Evolutionary conservation across 2,113 vertebrate species (phyloP), one percentile per base, ranked within the genome.

Genomic region (Gracilinanus agilis): DNA sequence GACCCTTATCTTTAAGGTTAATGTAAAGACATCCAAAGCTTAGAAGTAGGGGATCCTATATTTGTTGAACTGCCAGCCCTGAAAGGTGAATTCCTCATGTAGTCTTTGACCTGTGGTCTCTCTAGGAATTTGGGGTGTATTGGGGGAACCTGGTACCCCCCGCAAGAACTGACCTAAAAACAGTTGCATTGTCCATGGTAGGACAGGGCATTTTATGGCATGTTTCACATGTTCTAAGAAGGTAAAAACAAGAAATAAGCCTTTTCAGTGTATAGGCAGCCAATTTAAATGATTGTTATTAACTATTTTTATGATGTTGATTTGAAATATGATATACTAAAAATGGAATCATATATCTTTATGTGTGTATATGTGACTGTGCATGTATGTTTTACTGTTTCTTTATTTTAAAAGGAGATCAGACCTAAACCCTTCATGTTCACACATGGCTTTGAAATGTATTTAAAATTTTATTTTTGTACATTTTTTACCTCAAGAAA

Each of bases 111-210:
- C 49, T 49, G 49, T 49, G 5, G 49, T 49, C 49, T 3, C 49
- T 49, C 49, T 49, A 49, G 49, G 49, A 49, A 49, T 49, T 49
- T 49, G 2, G 49, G 49, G 49, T 49, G 49, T 49, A 49, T 5
- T 49, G 49, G 49, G 49, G 49, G 49, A 49, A 49, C 49, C 49
- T 49, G 49, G 49, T 49, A 49, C 49, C 49, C 49, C 2, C 49
- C 49, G 5, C 49, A 49, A 49, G 49, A 49, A 49, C 56, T 98
- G 99, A 53, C 99, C 99, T 24, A 99, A 99, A 97, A 99, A 99
- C 88, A 99, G 99, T 97, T 99, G 99, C 98, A 99, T 99, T 55
- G 99, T 99, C 9, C 99, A 99, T 25, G 99, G 99, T 34, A 99
- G 98, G 91, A 99, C 99, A 0, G 99, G 99, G 90, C 99, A 99